phyloP scores from a whole-genome alignment of 2,888 invertebrate species.

The Dryocosmus kuriphilus region DNA sequence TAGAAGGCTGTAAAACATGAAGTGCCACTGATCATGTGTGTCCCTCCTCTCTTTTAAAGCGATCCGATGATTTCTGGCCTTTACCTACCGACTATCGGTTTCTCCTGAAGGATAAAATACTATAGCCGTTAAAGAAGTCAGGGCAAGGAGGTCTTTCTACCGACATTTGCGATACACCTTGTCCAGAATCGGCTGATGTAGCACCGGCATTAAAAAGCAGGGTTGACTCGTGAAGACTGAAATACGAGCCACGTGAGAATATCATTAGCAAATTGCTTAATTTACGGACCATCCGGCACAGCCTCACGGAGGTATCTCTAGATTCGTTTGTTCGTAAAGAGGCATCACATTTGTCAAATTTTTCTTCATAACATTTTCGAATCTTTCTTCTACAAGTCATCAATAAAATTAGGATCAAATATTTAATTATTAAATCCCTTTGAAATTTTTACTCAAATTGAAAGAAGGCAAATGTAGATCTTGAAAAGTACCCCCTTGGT shows the following conservation, averaged over 20 bases:
- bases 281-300: slow-evolving; percentile 69
- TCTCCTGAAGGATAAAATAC: slow-evolving; percentile 68
- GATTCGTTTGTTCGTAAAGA: slow-evolving; percentile 4
- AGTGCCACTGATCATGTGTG: slow-evolving; percentile 7
- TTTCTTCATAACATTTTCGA: too few relatives aligned
- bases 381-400: too few relatives aligned
- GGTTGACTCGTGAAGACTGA: slow-evolving; percentile 69
- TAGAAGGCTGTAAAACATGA: background rate
- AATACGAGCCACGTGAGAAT: slow-evolving; percentile 76
- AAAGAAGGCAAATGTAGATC: too few relatives aligned
- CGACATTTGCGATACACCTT: slow-evolving; percentile 57
- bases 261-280: slow-evolving; percentile 77
- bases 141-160: slow-evolving; percentile 65
- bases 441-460: too few relatives aligned
- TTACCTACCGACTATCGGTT: slow-evolving; percentile 60
- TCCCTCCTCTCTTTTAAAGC: background rate
- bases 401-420: too few relatives aligned
- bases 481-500: too few relatives aligned
- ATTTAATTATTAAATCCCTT: too few relatives aligned
- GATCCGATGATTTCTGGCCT: slow-evolving; percentile 36
- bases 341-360: too few relatives aligned
- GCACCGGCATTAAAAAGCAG: slow-evolving; percentile 72
- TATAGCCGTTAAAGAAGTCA: slow-evolving; percentile 67
- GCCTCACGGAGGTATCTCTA: slow-evolving; percentile 18
- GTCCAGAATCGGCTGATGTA: slow-evolving; percentile 68